A percentile compares a stretch with the other conserved stretches of the same genome.
phyloP scores from a whole-genome alignment of 2,797 vertebrate species.

The Sarcophilus harrisii region DNA sequence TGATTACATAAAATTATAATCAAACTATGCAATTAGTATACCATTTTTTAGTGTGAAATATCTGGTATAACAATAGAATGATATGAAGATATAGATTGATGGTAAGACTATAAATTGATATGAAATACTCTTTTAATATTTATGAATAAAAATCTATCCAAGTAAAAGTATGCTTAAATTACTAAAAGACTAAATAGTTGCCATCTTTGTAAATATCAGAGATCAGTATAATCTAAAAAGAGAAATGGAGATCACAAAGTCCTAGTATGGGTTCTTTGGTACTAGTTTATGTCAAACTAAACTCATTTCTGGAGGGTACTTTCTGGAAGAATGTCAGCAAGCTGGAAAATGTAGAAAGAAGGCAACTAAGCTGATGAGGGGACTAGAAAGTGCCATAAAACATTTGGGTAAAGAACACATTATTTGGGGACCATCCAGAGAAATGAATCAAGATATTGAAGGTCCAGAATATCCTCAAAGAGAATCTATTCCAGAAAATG shows the following conservation, averaged over 20 bases:
- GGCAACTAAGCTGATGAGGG: background rate
- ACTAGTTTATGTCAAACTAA: background rate
- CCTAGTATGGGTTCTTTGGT: background rate
- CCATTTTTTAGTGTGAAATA: background rate
- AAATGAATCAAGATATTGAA: background rate
- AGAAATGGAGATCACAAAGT: background rate
- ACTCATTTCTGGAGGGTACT: background rate
- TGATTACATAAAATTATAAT: constrained; percentile 28
- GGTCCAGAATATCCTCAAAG: background rate
- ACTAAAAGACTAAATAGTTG: background rate
- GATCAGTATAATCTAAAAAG: background rate
- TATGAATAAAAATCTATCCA: constrained; percentile 4
- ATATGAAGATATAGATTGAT: background rate
- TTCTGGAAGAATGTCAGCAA: background rate
- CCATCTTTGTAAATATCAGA: constrained; percentile 5
- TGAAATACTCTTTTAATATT: background rate
- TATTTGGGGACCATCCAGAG: background rate
- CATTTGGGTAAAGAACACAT: background rate
- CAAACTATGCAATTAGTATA: background rate
- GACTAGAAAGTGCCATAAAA: background rate
- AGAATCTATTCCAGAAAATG: background rate
- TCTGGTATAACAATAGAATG: background rate
- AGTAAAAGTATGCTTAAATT: constrained; percentile 40
- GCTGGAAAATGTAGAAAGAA: background rate
- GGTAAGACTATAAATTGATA: background rate